Conservation (phyloP, 2,797 vertebrate genomes). For the Loriculus beryllinus region DNA sequence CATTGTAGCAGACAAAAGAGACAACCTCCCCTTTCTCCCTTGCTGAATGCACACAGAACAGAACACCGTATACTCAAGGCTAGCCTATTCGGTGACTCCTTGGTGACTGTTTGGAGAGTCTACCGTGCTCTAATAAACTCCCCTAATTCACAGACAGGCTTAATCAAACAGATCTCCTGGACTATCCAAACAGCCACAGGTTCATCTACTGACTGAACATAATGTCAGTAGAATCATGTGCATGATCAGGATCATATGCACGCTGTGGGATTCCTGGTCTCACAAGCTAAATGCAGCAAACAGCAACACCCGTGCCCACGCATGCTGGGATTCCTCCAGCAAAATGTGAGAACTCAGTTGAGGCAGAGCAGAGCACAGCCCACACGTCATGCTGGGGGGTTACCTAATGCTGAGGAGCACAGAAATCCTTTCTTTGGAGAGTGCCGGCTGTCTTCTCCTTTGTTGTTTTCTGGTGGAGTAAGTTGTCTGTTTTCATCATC, state of each 20-base stretch:
- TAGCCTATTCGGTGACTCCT: not conserved
- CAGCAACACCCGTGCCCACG: not conserved
- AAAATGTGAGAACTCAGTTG: not conserved
- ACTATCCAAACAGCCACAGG: not conserved
- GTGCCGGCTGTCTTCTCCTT: constrained; percentile 78
- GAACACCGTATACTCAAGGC: not conserved
- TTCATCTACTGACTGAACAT: not conserved
- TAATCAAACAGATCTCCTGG: not conserved
- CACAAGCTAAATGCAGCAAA: not conserved
- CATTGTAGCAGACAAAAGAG: not conserved
- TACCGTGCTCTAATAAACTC: not conserved
- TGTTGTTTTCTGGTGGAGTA: constrained; percentile 81
- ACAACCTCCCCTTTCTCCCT: not conserved
- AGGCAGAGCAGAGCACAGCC: not conserved
- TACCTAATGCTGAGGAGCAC: constrained; percentile 90
- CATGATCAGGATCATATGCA: not conserved
- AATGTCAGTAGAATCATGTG: not conserved
- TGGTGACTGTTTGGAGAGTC: not conserved
- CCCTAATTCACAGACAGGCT: not conserved
- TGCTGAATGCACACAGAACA: not conserved
- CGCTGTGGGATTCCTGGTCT: rapidly evolving
- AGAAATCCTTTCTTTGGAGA: constrained; percentile 91
- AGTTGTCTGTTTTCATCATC: constrained; percentile 93
- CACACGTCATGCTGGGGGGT: not conserved
- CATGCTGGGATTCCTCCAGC: not conserved